Evolutionary conservation across 2,888 invertebrate species (phyloP).

Genomic region (Enchytraeus crypticus): DNA sequence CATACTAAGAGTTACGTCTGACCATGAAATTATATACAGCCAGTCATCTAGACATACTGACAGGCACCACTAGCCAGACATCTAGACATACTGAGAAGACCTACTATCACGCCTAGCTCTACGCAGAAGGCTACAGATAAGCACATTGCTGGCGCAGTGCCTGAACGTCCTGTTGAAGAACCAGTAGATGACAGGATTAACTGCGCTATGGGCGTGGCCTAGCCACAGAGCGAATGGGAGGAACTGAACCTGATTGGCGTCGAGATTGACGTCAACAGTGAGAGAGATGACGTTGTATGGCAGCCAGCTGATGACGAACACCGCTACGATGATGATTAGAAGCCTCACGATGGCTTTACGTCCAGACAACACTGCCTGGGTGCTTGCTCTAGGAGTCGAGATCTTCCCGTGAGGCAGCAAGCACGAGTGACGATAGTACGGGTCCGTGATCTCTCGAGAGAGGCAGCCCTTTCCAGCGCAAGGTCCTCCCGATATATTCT

Average conservation of each 20-base stretch:
- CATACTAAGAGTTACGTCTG: too few species aligned
- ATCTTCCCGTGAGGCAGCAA: too few species aligned
- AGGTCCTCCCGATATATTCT: too few species aligned
- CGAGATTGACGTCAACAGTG: constrained; percentile 46
- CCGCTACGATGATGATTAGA: constrained; percentile 59
- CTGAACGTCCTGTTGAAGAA: constrained; percentile 55
- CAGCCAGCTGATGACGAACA: constrained; percentile 70
- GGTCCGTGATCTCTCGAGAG: neutral
- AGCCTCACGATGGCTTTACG: constrained; percentile 67
- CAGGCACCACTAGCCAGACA: too few species aligned
- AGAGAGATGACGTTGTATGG: constrained; percentile 63
- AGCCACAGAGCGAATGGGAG: constrained; percentile 54
- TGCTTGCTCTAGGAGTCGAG: constrained; percentile 31
- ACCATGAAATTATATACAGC: too few species aligned
- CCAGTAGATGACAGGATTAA: constrained; percentile 74
- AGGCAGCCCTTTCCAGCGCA: neutral
- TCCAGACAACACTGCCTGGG: constrained; percentile 24
- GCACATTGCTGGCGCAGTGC: constrained; percentile 17
- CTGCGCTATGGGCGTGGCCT: constrained; percentile 71
- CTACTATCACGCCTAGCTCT: constrained; percentile 9
- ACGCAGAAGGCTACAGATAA: constrained; percentile 8
- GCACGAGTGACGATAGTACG: neutral
- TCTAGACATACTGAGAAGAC: constrained; percentile 19
- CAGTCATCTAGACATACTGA: too few species aligned
- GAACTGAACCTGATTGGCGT: constrained; percentile 35